Evolutionary conservation across 2,113 vertebrate genomes (phyloP).

Genomic region (Trachemys scripta): DNA sequence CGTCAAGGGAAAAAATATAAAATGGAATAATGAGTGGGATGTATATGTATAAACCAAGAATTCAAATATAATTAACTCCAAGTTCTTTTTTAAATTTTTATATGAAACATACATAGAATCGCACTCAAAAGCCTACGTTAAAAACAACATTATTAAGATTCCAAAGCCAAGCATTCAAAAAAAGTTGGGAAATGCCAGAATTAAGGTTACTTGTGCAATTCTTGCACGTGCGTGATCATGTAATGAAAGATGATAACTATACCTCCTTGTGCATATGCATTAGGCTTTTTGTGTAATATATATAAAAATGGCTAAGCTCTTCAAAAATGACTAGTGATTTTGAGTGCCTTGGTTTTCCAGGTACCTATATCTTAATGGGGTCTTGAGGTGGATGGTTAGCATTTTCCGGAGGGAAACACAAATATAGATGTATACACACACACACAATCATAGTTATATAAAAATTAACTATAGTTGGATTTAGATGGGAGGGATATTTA

Average conservation of each 20-base stretch:
- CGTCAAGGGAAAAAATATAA: not conserved
- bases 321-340: not conserved
- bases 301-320: constrained; percentile 22
- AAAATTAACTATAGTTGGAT: constrained; percentile 15
- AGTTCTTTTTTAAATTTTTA: too few relatives aligned
- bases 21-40: not conserved
- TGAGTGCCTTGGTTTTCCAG: not conserved
- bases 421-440: not conserved
- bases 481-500: constrained; percentile 22
- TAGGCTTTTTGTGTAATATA: not conserved
- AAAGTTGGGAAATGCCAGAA: not conserved
- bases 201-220: constrained; percentile 3
- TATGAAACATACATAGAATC: not conserved
- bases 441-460: not conserved
- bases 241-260: not conserved
- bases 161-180: not conserved
- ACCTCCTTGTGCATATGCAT: not conserved
- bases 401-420: not conserved
- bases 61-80: not conserved
- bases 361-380: constrained; percentile 37
- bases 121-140: not conserved
- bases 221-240: not conserved
- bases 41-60: not conserved
- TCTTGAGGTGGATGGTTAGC: not conserved
- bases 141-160: not conserved